Evolutionary conservation across 2,113 vertebrate genomes (phyloP), one percentile per base, ranked within the genome.

Genomic region (Plestiodon gilberti): DNA sequence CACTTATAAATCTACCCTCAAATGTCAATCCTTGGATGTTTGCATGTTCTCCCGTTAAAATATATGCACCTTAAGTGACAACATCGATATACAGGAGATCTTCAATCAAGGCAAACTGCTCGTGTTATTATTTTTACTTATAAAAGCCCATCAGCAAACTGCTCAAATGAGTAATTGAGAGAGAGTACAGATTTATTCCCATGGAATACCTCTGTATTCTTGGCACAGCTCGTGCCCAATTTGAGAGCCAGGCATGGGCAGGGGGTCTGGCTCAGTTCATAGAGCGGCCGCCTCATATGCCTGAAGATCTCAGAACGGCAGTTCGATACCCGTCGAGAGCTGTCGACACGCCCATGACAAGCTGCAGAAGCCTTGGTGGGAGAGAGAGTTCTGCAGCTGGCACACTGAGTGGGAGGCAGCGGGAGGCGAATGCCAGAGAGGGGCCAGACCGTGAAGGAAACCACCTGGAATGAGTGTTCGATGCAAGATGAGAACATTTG

Each of bases 41-140:
- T 73, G 40, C 71, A 3, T 43, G 33, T 74, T 62, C 9, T 14
- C 48, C 6, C 5, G 0, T 35, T 48, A 1, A n/a, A 33, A 67
- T 11, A 35, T 40, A 33, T 17, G 22, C 3, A 10, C 22, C 43
- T 25, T 13, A 30, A 61, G 22, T 59, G 76, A 71, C 28, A 17
- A 20, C 87, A 78, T 0, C 64, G 59, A 88, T 6, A 55, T 52
- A 14, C 38, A 57, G n/a, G 22, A 6, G 62, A 70, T 40, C 38
- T 78, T 76, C 0, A 0, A 35, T 75, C 14, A 33, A n/a, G 75
- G 28, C 17, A n/a, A 76, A 22, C 52, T 57, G 48, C 28, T n/a
- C 48, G 18, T 57, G 52, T 25, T 17, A 77, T 77, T 33, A 57
- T 57, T 77, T n/a, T 78, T 28, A 35, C n/a, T 78, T 7, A 35